Base-by-base conservation (phyloP, 2,888 invertebrate genomes). In the Kuschelorhynchus macadamiae region DNA sequence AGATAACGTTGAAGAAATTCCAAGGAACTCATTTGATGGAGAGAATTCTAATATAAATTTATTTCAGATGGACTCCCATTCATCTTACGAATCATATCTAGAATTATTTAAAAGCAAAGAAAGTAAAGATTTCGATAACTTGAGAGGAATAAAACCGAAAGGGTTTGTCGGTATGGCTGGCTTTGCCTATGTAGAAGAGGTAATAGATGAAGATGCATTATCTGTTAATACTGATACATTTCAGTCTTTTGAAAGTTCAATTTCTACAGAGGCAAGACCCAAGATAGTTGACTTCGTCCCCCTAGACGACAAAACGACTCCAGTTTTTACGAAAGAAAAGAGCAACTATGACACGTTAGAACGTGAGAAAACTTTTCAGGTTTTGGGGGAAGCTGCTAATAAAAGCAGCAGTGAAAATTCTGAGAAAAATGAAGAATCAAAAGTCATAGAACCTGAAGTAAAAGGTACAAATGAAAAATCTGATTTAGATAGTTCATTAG, bases 301-400 rank as follows among this genome's bases (percentile, higher is more conserved):
- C 0, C 44, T 77, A 44, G 77, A 76, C 44, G 72, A 74, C 12
- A 59, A 69, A 14, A 76, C 76, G 0, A 69, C 73, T 33, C 70
- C 73, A 7, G 55, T 69, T 46, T 76, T 70, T 46, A 71, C 71
- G 4, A 74, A 74, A 30, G 55, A 70, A 32, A 12, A 14, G 5
- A 18, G 32, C 42, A n/a, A 60, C 46, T 76, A 75, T 47, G 72
- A 77, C 57, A 74, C 76, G 1, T 59, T 79, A 11, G 79, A 79
- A 39, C 68, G 77, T 17, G 75, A 78, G 36, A 74, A 74, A 36
- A 74, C 77, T 0, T 80, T 76, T 47, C 77, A 79, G 25, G 72
- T 79, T 18, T 67, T 78, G 25, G 75, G 71, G 47, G 20, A 67
- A 9, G 74, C 72, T 14, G 60, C 69, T 2, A 55, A 49, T 16